Conservation (phyloP, 2,888 invertebrate genomes). For the Andrena bucephala region DNA sequence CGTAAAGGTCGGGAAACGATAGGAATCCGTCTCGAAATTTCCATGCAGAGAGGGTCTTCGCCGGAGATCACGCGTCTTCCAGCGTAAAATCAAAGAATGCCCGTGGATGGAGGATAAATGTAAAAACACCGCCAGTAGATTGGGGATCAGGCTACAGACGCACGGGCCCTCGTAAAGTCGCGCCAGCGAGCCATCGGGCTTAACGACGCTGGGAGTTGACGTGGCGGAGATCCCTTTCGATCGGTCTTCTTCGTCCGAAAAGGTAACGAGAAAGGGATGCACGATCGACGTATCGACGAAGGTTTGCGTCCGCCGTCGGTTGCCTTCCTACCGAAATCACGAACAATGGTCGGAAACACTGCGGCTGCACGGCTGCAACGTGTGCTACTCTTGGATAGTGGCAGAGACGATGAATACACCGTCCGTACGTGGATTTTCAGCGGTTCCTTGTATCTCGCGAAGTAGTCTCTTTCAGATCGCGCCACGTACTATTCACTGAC, state of each 20-base stretch:
- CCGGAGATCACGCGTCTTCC: background rate
- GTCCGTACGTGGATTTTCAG: conserved; percentile 7
- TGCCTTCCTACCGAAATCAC: background rate
- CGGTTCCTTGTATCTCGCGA: conserved; percentile 25
- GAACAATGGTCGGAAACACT: conserved; percentile 18
- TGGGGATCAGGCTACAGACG: background rate
- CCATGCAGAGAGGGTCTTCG: too few species aligned
- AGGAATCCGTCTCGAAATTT: conserved; percentile 29
- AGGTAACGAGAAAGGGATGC: background rate
- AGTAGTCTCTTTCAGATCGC: conserved; percentile 33
- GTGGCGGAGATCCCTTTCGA: background rate
- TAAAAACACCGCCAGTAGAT: conserved; percentile 1
- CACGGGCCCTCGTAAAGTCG: background rate
- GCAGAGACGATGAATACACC: conserved; percentile 37
- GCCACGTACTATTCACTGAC: conserved; percentile 39
- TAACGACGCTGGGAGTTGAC: conserved; percentile 13
- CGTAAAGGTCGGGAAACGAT: conserved; percentile 49
- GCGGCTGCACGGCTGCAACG: background rate
- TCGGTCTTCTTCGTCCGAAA: background rate
- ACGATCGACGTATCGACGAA: conserved; percentile 27
- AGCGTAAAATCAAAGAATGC: conserved; percentile 6
- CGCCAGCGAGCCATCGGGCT: conserved; percentile 1
- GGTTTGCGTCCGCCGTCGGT: conserved; percentile 10
- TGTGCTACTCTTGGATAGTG: background rate
- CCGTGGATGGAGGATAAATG: background rate